Percentiles rank a stretch among this genome's conserved stretches.
phyloP scores from a whole-genome alignment of 2,113 vertebrate genomes.

The Anarrhichthys ocellatus region DNA sequence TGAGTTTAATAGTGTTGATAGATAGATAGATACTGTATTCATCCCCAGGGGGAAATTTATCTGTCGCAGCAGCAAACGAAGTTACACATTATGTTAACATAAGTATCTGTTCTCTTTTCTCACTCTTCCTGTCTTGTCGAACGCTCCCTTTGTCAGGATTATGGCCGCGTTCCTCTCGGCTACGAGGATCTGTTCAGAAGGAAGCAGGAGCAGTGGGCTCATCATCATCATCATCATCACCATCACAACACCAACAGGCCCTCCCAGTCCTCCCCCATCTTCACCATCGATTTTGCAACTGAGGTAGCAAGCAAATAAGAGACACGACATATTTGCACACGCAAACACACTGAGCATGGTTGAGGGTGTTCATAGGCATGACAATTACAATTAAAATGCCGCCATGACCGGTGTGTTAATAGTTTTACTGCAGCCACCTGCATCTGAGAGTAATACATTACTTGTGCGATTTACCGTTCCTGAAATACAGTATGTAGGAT shows the following conservation, averaged over 20 bases:
- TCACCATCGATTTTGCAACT: slow-evolving; percentile 90
- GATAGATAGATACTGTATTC: too few species aligned
- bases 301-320: slow-evolving; percentile 82
- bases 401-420: not conserved
- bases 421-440: not conserved
- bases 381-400: not conserved
- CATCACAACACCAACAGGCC: slow-evolving; percentile 84
- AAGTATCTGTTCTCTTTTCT: not conserved
- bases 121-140: not conserved
- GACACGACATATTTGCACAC: not conserved
- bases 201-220: slow-evolving; percentile 94
- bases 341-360: not conserved
- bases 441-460: slow-evolving; percentile 6
- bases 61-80: too few species aligned
- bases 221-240: slow-evolving; percentile 85
- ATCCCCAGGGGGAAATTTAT: too few species aligned
- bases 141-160: slow-evolving; percentile 85
- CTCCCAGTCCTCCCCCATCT: slow-evolving; percentile 92
- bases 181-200: slow-evolving; percentile 92
- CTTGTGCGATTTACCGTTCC: slow-evolving; percentile 25
- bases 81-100: not conserved
- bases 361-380: not conserved
- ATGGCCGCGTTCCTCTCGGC: slow-evolving; percentile 88
- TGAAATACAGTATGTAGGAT: slow-evolving; percentile 51
- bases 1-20: too few species aligned